Evolutionary conservation across 2,888 invertebrate species (phyloP).

Genomic region (Neria commutata): DNA sequence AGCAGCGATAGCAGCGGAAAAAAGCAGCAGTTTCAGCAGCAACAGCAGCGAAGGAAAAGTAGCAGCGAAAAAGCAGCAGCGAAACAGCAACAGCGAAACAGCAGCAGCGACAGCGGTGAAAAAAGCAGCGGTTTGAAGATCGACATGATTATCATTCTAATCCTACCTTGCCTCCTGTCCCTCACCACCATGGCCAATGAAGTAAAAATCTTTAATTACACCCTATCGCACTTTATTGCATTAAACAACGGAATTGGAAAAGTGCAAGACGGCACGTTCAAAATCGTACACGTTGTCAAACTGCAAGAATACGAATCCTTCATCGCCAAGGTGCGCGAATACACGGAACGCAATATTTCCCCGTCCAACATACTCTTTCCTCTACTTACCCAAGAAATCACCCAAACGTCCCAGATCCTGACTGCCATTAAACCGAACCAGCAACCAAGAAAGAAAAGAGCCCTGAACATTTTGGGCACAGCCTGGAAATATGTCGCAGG

Average conservation of each 20-base stretch:
- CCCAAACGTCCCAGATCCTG: background rate
- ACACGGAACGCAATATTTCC: background rate
- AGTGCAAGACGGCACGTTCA: conserved; percentile 19
- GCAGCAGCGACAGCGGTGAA: no score
- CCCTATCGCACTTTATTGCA: conserved; percentile 17
- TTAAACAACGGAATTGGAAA: conserved; percentile 22
- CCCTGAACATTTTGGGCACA: background rate
- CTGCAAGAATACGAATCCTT: conserved; percentile 10
- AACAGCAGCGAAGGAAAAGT: no score
- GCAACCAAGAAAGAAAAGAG: conserved; percentile 5
- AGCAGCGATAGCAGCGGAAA: no score
- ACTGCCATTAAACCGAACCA: conserved; percentile 3
- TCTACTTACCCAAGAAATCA: background rate
- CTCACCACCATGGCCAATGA: no score
- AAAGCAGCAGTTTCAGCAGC: no score
- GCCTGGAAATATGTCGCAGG: conserved; percentile 27
- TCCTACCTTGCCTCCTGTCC: no score
- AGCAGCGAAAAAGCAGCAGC: no score
- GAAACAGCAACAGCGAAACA: no score
- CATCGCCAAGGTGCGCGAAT: background rate
- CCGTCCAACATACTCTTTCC: conserved; percentile 3
- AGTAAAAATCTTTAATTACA: conserved; percentile 26
- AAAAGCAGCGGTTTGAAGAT: no score
- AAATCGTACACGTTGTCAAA: conserved; percentile 24
- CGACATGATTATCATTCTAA: no score